Evolutionary conservation across 2,113 vertebrate species (phyloP), one percentile per base, ranked within the genome.

Genomic region (Phylloscopus trochilus): DNA sequence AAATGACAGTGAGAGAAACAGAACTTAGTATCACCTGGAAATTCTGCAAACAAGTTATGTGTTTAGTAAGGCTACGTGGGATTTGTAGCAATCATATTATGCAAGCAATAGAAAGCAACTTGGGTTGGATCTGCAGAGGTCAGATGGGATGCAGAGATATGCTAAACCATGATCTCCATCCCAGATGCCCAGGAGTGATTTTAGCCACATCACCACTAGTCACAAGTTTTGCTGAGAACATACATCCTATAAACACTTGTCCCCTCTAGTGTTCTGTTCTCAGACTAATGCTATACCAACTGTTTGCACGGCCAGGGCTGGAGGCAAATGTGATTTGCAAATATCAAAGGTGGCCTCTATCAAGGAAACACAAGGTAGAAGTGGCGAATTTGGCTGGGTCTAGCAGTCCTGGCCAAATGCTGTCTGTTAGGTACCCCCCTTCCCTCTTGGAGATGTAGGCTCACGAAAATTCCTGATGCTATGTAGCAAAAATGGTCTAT

Each of bases 1-100:
- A 78, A 93, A 92, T 30, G 31, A 72, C 28, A 90, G 22, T 26
- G 90, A 72, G n/a, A 88, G 68, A 86, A 92, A 74, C 30, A 90
- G 72, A 88, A 78, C 39, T 60, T 72, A 80, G 37, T 70, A 87
- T 72, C 64, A 90, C 55, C 88, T 69, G 49, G 47, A 92, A 93
- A 81, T 11, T 22, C 53, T 64, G 35, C 35, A 87, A 77, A 75
- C 35, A 56, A 68, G 26, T 90, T 63, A 39, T 4, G 4, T 37
- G n/a, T 67, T 92, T 92, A n/a, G 11, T 56, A 35, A 62, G 16
- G 14, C 51, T 72, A 77, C 49, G 37, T 52, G n/a, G 44, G 56
- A 47, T 90, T 83, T 88, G 35, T 44, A 77, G 44, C 39, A 81
- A 44, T 37, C 1, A 0, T 13, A 19, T 39, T 47, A 35, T 33